A percentile compares a stretch with the other conserved stretches of the same genome.
These are phyloP conservation scores for Leptopilina myrica DNA, from an alignment of 2,888 invertebrate species.

Conservation along the genomic window DNA sequence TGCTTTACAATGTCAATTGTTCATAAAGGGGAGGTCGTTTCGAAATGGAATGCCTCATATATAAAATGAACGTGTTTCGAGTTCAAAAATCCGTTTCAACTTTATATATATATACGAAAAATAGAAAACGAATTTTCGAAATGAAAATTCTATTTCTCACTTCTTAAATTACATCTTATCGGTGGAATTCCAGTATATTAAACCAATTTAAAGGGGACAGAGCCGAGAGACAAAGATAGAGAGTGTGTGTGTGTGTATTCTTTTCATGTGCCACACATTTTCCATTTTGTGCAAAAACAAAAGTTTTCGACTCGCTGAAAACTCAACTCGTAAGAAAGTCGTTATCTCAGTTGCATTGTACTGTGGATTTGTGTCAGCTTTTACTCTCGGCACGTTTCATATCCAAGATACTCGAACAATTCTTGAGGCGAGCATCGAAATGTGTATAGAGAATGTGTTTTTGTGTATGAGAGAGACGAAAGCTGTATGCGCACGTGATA, in stretches of 20 bases:
- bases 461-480: too few species aligned
- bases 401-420: slow-evolving; percentile 42
- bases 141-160: too few species aligned
- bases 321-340: slow-evolving; percentile 21
- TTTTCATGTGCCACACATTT: background rate
- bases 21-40: too few species aligned
- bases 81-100: too few species aligned
- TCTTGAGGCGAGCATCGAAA: slow-evolving; percentile 32
- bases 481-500: too few species aligned
- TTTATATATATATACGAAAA: too few species aligned
- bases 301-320: background rate
- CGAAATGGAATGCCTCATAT: too few species aligned
- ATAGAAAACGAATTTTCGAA: too few species aligned
- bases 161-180: too few species aligned
- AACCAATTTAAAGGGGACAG: background rate
- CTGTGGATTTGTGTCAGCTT: slow-evolving; percentile 37
- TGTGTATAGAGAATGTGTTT: too few species aligned
- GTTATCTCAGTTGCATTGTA: slow-evolving; percentile 28
- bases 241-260: background rate
- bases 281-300: slow-evolving; percentile 14
- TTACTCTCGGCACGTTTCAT: slow-evolving; percentile 24
- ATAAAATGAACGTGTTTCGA: too few species aligned
- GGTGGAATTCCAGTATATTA: background rate
- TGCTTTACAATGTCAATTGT: too few species aligned
- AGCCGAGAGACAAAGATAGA: background rate